Base-by-base conservation (phyloP, 1,140 invertebrate species). In the Sycobia sp. region DNA sequence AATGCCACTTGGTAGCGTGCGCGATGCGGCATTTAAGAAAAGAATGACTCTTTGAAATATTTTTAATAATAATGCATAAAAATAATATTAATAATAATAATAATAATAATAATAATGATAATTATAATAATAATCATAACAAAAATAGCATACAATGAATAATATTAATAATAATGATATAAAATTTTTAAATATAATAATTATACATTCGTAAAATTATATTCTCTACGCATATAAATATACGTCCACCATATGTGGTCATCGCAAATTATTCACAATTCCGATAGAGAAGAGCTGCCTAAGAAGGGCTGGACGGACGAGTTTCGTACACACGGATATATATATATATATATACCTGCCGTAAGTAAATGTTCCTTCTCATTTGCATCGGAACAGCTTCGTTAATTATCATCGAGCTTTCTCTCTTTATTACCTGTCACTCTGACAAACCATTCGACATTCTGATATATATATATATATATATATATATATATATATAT, bases 231-330 rank as follows among this genome's bases (percentile, higher is more conserved):
- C 46, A 55, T 20, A 49, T 18, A 44, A 32, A 53, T 56, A 49
- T 38, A 39, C 36, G 16, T 63, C 29, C 69, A 55, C 68, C 50
- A 71, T 65, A 70, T 46, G 66, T 69, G 10, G 23, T n/a, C n/a
- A n/a, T n/a, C n/a, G 22, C 32, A 41, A 69, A 65, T 5, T 11
- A 49, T 73, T 72, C 69, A 20, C 69, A 71, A 60, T 67, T 77
- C 36, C 49, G 23, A 25, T n/a, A n/a, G n/a, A n/a, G 10, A 61
- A 49, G 49, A 74, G 70, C 72, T 80, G 74, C 74, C 76, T 74
- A 69, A 56, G 25, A 65, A 73, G 67, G 74, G 74, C 73, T 80
- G 77, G 77, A 79, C 76, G 76, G 77, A 78, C 73, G 68, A 55
- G 66, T 66, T 49, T 61, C 59, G 57, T 53, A 36, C 62, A 34